Conservation (phyloP, 2,888 invertebrate genomes). For the Zele albiditarsus region DNA sequence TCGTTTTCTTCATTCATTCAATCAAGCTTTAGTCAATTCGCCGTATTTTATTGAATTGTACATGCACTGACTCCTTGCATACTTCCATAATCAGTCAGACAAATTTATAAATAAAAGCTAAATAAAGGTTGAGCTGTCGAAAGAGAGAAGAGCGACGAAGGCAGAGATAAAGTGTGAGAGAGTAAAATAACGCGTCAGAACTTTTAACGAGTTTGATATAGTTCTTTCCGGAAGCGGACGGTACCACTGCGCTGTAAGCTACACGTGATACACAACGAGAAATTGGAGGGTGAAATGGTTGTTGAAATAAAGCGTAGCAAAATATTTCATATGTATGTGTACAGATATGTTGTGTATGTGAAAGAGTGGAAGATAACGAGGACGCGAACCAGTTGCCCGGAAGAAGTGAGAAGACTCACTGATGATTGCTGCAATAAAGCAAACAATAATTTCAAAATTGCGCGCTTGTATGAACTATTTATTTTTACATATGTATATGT, state of each 20-base stretch:
- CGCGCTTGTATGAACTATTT: neutral
- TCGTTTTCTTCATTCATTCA: no score
- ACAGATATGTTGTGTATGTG: neutral
- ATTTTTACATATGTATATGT: neutral
- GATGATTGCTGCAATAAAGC: neutral
- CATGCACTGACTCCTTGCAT: no score
- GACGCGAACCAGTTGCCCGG: neutral
- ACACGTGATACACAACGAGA: slow-evolving; percentile 6
- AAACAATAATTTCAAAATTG: neutral
- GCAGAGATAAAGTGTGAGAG: slow-evolving; percentile 51
- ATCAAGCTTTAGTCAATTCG: no score
- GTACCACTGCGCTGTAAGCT: neutral
- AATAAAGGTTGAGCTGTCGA: no score
- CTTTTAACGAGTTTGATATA: slow-evolving; percentile 61
- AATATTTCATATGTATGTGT: neutral
- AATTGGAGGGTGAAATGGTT: slow-evolving; percentile 13
- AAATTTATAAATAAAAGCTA: no score
- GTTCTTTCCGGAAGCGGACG: slow-evolving; percentile 44
- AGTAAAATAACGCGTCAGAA: slow-evolving; percentile 52
- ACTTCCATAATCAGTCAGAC: no score
- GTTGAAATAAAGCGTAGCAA: neutral
- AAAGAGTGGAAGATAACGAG: neutral
- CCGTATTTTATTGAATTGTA: no score
- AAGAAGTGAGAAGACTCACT: neutral
- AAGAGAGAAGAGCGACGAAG: no score